Base-by-base conservation (phyloP, 2,888 invertebrate genomes). In the Archaeoteleia sp. region DNA sequence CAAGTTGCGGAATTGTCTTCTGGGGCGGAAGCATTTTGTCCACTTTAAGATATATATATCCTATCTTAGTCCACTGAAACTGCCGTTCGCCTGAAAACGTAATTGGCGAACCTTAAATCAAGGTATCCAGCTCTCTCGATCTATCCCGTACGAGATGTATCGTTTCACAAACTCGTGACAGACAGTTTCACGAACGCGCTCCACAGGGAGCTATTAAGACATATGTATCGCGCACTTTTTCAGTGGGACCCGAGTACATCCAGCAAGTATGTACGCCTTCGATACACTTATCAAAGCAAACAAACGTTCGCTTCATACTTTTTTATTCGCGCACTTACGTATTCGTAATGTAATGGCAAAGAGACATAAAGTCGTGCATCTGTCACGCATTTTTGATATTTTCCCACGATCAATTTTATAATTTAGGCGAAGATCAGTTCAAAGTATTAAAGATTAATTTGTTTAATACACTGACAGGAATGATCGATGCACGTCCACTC, bases 261-360 rank as follows among this genome's bases (percentile, higher is more conserved):
- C 3, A 30, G 30, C 30, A n/a, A 30, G 30, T 10, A 30, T 10
- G 30, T 30, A 1, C 10, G 30, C 30, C 1, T 30, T 30, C 30
- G 55, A 55, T 51, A 61, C 55, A 67, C 60, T 67, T 67, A 61
- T 67, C 61, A 54, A 67, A 67, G 61, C 67, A 67, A 67, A 67
- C 67, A 67, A 67, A 67, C 67, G 67, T 37, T 61, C 45, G 60
- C 67, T 67, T 67, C 34, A 55, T 67, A 10, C 61, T 67, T 61
- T 60, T 61, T 67, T 42, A 61, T 55, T 60, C 35, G 45, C 37
- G 51, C 29, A 55, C 67, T 60, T 67, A 55, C 29, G 45, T 49
- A 29, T 54, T 58, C 30, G 49, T 37, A 45, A 40, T 55, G 43
- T 30, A 23, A 49, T 4, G 30, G 8, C 42, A 20, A 27, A 35